Base-by-base conservation (phyloP, 2,888 invertebrate genomes). In the Drosophila cognata region DNA sequence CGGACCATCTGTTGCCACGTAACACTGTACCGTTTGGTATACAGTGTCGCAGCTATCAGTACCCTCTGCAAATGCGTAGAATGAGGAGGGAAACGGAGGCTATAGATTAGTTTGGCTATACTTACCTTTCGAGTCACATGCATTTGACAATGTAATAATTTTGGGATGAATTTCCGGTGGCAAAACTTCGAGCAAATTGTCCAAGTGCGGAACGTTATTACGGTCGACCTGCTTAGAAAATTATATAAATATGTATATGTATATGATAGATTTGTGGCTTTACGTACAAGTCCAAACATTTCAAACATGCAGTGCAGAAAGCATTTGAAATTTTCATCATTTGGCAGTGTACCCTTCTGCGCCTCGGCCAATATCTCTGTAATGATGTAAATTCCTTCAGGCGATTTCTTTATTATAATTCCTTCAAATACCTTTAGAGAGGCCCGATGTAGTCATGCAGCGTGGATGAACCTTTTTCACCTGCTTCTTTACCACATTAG, bases 231-330 rank as follows among this genome's bases (percentile, higher is more conserved):
- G 62, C 1, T 50, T n/a, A 50, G 1, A 31, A 31, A 43, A 16
- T n/a, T 11, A 11, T 5, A 53, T 21, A 21, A 8, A 29, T 36
- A 55, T 16, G 16, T 1, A 25, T 25, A 1, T 25, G 11, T 18
- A 6, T 16, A 11, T 10, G 1, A 28, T 11, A 11, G 29, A 28
- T 38, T 21, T 46, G 31, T 13, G 0, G 13, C 4, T 3, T 10
- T 43, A 64, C 91, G 77, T 62, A 93, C 93, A 79, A 93, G 72
- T 50, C 92, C 92, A 33, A 92, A 82, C 64, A 82, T 87, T n/a
- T 92, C 84, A 46, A 93, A 87, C 65, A 93, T 78, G 71, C 93
- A 93, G 53, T 93, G 91, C 0, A 93, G 51, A 60, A 92, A 93
- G 43, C 93, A 93, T 63, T 93, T 89, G 1, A 93, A 77, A 10